Conservation (phyloP, 2,888 invertebrate species). For the Sphaerophoria rueppellii region DNA sequence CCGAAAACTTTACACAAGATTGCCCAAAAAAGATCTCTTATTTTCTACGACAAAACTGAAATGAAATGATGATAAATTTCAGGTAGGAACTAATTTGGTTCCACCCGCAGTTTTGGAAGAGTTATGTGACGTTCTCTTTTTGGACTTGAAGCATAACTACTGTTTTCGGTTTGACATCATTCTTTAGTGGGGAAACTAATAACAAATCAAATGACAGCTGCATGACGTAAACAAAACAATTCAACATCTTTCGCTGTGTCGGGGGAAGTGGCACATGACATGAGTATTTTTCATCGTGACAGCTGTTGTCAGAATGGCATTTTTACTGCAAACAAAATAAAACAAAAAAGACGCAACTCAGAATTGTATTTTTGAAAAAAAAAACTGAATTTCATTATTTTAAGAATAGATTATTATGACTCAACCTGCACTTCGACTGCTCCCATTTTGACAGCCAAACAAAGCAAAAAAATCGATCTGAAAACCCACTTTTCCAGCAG, state of each 20-base stretch:
- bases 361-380: not conserved
- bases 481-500: slow-evolving; percentile 4
- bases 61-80: not conserved
- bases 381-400: not conserved
- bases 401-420: too few relatives aligned
- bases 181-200: not conserved
- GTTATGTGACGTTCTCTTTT: not conserved
- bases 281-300: slow-evolving; percentile 7
- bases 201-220: not conserved
- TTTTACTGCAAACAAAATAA: not conserved
- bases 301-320: slow-evolving; percentile 12
- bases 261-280: slow-evolving; percentile 4
- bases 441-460: not conserved
- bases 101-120: not conserved
- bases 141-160: not conserved
- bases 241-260: too few relatives aligned
- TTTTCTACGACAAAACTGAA: not conserved
- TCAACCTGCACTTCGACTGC: too few relatives aligned
- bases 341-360: not conserved
- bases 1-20: not conserved
- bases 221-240: not conserved
- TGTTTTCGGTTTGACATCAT: not conserved
- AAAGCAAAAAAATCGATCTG: not conserved
- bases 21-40: not conserved
- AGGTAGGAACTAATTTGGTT: not conserved